phyloP scores from a whole-genome alignment of 2,113 vertebrate genomes.

The Lutjanus erythropterus region DNA sequence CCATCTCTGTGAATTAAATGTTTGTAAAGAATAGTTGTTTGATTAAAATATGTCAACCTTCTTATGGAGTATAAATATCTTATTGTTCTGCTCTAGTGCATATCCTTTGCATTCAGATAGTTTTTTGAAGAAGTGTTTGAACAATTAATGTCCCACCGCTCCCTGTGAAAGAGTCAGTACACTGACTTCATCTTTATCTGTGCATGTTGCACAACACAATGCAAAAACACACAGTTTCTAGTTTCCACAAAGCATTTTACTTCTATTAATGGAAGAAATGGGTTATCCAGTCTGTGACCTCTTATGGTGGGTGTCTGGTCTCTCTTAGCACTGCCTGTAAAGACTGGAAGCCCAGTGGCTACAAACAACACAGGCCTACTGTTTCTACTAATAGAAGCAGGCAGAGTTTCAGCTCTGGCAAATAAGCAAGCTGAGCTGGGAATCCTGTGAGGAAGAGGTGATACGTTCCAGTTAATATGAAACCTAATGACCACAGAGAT shows the following conservation, averaged over 20 bases:
- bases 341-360: conserved; percentile 50
- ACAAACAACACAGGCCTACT: conserved; percentile 68
- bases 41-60: background rate
- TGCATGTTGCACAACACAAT: background rate
- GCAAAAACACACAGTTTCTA: conserved; percentile 11
- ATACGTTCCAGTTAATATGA: conserved; percentile 65
- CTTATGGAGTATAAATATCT: conserved; percentile 4
- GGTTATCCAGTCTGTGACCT: conserved; percentile 46
- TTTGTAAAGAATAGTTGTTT: background rate
- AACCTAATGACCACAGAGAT: conserved; percentile 59
- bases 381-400: conserved; percentile 75
- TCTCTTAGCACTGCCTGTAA: conserved; percentile 40
- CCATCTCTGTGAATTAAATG: background rate
- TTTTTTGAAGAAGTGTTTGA: background rate
- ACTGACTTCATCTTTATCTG: conserved; percentile 13
- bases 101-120: background rate
- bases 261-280: conserved; percentile 30
- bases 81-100: background rate
- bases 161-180: background rate
- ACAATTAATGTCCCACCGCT: background rate
- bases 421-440: conserved; percentile 56
- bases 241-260: conserved; percentile 40
- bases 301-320: conserved; percentile 33
- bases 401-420: conserved; percentile 68
- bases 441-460: conserved; percentile 60